A percentile compares a stretch with the other conserved stretches of the same genome.
Evolutionary conservation across 2,797 vertebrate genomes (phyloP).

Genomic region (Squalus acanthias): DNA sequence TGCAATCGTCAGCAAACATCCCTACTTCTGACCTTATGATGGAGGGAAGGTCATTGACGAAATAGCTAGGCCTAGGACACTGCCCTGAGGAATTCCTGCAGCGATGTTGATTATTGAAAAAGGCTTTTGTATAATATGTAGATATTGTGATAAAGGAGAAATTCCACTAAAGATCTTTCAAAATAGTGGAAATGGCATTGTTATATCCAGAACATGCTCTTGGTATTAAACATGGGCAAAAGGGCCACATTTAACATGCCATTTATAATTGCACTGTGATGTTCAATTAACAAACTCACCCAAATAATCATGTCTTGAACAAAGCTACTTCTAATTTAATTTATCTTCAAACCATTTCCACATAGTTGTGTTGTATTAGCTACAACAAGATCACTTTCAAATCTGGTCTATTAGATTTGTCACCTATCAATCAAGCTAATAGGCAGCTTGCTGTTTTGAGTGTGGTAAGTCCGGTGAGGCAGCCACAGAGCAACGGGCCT

Average conservation of each 20-base stretch:
- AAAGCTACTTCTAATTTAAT: neutral
- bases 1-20: no score
- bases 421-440: neutral
- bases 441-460: neutral
- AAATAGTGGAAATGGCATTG: neutral
- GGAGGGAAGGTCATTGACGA: no score
- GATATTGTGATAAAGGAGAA: neutral
- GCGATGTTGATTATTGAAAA: neutral
- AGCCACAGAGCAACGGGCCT: neutral
- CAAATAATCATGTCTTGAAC: neutral
- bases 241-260: neutral
- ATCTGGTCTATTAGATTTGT: neutral
- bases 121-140: neutral
- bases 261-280: neutral
- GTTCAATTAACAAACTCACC: neutral
- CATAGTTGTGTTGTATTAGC: neutral
- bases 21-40: no score
- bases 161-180: neutral
- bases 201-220: neutral
- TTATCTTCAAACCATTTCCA: neutral
- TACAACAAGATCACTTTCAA: neutral
- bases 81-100: no score
- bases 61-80: no score
- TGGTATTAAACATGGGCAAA: neutral
- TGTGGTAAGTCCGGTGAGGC: neutral